Evolutionary conservation across 2,113 vertebrate genomes (phyloP).

Genomic region (Chamaea fasciata): DNA sequence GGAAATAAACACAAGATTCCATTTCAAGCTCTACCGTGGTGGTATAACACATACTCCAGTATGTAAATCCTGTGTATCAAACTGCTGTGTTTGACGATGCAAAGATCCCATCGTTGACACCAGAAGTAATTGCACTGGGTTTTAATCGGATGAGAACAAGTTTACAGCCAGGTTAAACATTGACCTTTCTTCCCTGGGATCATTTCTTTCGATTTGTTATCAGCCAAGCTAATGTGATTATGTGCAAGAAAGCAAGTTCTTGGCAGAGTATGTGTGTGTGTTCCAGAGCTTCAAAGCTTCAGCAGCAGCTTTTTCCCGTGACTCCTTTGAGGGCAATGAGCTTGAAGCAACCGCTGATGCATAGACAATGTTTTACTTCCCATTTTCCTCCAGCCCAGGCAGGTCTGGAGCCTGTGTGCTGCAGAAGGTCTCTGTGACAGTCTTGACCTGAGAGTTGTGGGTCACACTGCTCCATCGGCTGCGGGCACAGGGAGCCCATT

Average conservation of each 20-base stretch:
- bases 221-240: not conserved
- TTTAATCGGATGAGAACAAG: not conserved
- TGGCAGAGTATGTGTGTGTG: not conserved
- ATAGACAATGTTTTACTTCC: not conserved
- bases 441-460: not conserved
- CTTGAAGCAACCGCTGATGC: not conserved
- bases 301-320: not conserved
- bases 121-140: too few relatives aligned
- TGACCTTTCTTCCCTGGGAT: not conserved
- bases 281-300: not conserved
- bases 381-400: not conserved
- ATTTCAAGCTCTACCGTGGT: accelerated
- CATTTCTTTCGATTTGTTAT: not conserved
- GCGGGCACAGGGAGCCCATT: accelerated
- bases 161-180: not conserved
- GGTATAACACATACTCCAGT: accelerated
- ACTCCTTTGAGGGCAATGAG: not conserved
- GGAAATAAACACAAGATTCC: not conserved
- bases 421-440: not conserved
- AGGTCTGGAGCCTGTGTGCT: not conserved
- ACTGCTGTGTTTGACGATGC: not conserved
- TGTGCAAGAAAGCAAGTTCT: not conserved
- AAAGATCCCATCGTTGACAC: not conserved
- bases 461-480: too few relatives aligned
- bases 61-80: not conserved